Evolutionary conservation across 2,113 vertebrate species (phyloP), one percentile per base, ranked within the genome.

Genomic region (Periophthalmus modestus): DNA sequence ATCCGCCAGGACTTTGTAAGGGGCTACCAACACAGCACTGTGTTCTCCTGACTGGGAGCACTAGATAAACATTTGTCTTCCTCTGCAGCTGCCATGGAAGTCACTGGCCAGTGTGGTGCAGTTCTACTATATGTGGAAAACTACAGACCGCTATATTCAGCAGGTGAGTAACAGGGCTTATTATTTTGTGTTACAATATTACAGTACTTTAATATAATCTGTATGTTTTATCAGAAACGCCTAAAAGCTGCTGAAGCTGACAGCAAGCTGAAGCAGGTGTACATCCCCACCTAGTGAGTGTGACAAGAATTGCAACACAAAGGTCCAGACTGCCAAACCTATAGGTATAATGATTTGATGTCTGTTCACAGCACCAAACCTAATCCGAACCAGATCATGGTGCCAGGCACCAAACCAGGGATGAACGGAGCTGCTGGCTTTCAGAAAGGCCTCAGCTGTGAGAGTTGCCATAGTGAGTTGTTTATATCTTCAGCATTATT

Each of bases 1-100:
- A 99, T 99, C 87, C 96, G 97, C 91, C 97, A 98, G 94, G 97
- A 99, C 91, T 99, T 99, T 92, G 97, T 99, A 90, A 97, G n/a
- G 16, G 1, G 39, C 33, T 2, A 4, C 4, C 24, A 46, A 16
- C n/a, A 55, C 5, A 55, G 24, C 15, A 6, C 4, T 68, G 28
- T 43, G 28, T 23, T 21, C 15, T 5, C 21, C 58, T 59, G 10
- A n/a, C 28, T 66, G 52, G n/a, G 57, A 24, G 7, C 23, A 18
- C 12, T 62, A 24, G 6, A 11, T 75, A 43, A 72, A 1, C 10
- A 18, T 23, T 39, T 18, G 14, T 58, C 24, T 16, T 72, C 16
- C 23, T 67, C 47, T 61, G 6, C 33, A 98, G 96, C 91, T 98
- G 39, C 96, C 96, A 19, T 98, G 96, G 96, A 98, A 98, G 79